A percentile compares a stretch with the other conserved stretches of the same genome.
Evolutionary conservation across 1,140 invertebrate genomes (phyloP).

Genomic region (Ladona fulva): DNA sequence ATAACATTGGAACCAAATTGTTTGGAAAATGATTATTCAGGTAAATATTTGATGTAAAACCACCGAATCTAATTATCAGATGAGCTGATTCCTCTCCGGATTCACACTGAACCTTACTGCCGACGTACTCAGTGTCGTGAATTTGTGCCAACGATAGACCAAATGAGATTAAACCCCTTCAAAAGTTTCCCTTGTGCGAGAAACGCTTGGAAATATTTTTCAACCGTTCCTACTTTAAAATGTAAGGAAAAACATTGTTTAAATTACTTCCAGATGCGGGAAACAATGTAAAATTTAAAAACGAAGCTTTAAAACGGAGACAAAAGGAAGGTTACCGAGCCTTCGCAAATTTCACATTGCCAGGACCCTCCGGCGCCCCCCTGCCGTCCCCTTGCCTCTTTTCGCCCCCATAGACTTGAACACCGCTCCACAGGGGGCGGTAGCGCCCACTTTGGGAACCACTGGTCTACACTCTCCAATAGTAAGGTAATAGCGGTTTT

Average conservation of each 20-base stretch:
- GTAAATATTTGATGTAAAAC: too few relatives aligned
- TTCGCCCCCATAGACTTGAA: background rate
- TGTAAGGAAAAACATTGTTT: background rate
- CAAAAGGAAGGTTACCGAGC: too few relatives aligned
- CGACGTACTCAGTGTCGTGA: background rate
- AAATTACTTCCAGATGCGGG: too few relatives aligned
- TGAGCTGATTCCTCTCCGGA: background rate
- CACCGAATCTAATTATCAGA: background rate
- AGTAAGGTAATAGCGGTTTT: too few relatives aligned
- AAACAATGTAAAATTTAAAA: too few relatives aligned
- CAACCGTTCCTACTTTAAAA: background rate
- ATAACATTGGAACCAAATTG: too few relatives aligned
- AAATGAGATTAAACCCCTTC: background rate
- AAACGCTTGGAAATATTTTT: background rate
- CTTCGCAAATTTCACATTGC: too few relatives aligned
- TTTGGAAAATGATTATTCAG: too few relatives aligned
- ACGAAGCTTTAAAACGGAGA: too few relatives aligned
- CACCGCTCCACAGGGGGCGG: background rate
- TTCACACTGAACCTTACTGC: background rate
- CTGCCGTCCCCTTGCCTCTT: too few relatives aligned
- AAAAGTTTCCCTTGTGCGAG: background rate
- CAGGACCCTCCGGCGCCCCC: too few relatives aligned
- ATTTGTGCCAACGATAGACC: background rate
- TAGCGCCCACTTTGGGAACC: background rate
- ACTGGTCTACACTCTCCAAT: background rate